Evolutionary conservation across 2,113 vertebrate genomes (phyloP), one percentile per base, ranked within the genome.

Genomic region (Hyla sarda): DNA sequence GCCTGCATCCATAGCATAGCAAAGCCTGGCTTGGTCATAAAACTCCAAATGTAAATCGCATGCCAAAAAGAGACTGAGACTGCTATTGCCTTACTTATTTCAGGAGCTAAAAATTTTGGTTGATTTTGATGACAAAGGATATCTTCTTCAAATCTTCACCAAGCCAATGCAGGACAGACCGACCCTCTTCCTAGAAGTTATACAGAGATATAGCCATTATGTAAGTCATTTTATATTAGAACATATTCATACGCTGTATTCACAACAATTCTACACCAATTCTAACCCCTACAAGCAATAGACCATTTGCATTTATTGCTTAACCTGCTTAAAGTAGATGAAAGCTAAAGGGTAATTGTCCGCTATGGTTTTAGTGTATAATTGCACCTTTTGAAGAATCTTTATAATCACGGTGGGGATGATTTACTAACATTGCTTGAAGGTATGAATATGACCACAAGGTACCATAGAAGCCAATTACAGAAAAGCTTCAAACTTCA

Each of bases 141-240:
- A 96, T 88, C 93, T 96, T 45, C 95, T 96, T 10, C 95, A 96
- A 89, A 96, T 96, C 92, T 96, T 96, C 89, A 93, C 94, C 89
- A 96, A 96, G 87, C 95, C 95, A 1, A 88, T 95, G 77, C 95
- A 96, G 88, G 95, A 96, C 91, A 89, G 95, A 67, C 95, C 95
- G 0, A 96, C 95, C 0, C 94, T 96, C 52, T 96, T 96, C 90
- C 62, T 96, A 88, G 95, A 96, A 89, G 93, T 96, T 89, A 96
- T 96, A 85, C 95, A 96, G 89, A 91, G 95, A 82, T 82, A 94
- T 87, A 96, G 96, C 87, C 95, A 95, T 91, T 92, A 88, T 88
- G 95, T 96, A 83, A 94, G 95, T 92, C 32, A 72, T 30, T 30
- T 25, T 41, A 47, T 12, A 52, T 41, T 41, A 41, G 41, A 41